Evolutionary conservation across 1,140 invertebrate species (phyloP), one percentile per base, ranked within the genome.

Genomic region (Antheraea mylitta): DNA sequence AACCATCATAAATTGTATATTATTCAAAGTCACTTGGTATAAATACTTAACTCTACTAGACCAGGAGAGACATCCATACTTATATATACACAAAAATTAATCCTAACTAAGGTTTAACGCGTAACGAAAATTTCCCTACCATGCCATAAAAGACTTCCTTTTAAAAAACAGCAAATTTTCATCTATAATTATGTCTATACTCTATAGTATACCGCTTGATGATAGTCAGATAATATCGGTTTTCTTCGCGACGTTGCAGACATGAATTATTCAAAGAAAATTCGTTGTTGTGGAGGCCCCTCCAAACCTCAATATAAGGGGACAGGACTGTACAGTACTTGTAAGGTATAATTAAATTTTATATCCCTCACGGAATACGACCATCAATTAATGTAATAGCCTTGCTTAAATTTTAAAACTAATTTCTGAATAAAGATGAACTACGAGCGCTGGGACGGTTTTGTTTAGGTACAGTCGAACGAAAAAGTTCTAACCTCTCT

Each of bases 181-280:
- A 42, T 42, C 3, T 42, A 9, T 8, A 42, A 11, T 42, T 42
- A 2, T 42, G 38, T n/a, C 16, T 7, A 53, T 53, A 6, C 6
- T 11, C 45, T 0, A 16, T 53, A 53, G 6, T 13, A 53, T 13
- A 13, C 45, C 7, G 45, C 45, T 0, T 53, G 11, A 53, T 53
- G 16, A 16, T 53, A n/a, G 11, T 13, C 45, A 16, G 5, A 16
- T 53, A 53, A 53, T 16, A 53, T 53, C 45, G 45, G 45, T 16
- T 53, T 53, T 53, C 9, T 53, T 53, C 45, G 13, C 45, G 16
- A 53, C 16, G 45, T 53, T 53, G 16, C 9, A 53, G 45, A 13
- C 45, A 53, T 53, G 45, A 53, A 53, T 53, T 53, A 53, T 53
- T 53, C 45, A 53, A 53, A n/a, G 45, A 53, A 53, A 53, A 53